phyloP scores from a whole-genome alignment of 2,888 invertebrate genomes.

The Platynereis dumerilii region DNA sequence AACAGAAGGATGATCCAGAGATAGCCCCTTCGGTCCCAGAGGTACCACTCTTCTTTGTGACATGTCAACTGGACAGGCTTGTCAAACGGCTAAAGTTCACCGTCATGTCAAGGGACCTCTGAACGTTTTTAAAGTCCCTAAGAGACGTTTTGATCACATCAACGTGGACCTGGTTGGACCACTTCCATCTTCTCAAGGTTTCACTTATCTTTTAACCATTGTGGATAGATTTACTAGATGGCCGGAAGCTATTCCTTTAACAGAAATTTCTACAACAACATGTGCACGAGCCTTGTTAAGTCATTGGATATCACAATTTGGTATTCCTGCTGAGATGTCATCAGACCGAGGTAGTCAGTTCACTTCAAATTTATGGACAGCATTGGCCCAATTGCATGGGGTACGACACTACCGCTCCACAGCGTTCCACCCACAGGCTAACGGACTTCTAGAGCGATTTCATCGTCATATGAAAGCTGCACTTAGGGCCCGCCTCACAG shows the following conservation, averaged over 20 bases:
- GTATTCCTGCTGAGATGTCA: conserved; percentile 47
- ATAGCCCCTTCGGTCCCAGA: too few species aligned
- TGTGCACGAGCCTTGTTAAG: conserved; percentile 52
- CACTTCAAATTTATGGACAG: conserved; percentile 38
- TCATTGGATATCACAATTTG: conserved; percentile 61
- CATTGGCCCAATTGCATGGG: conserved; percentile 14
- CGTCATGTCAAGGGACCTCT: too few species aligned
- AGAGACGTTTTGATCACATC: too few species aligned
- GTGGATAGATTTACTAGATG: too few species aligned
- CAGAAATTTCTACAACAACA: conserved; percentile 41
- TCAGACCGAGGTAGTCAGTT: conserved; percentile 53
- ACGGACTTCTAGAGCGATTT: conserved; percentile 62
- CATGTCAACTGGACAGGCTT: too few species aligned
- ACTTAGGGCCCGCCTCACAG: conserved; percentile 38
- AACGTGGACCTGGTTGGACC: too few species aligned
- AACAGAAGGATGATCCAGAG: too few species aligned
- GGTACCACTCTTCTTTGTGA: too few species aligned
- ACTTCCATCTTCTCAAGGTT: too few species aligned
- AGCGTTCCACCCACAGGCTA: conserved; percentile 53
- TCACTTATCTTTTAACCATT: conserved; percentile 41
- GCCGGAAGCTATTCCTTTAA: too few species aligned
- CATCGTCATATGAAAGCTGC: conserved; percentile 63
- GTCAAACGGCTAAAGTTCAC: too few species aligned
- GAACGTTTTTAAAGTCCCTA: too few species aligned
- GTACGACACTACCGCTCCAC: conserved; percentile 9